These are phyloP conservation scores for Microchirus variegatus DNA, from an alignment of 2,797 vertebrate genomes.

Conservation along the genomic window DNA sequence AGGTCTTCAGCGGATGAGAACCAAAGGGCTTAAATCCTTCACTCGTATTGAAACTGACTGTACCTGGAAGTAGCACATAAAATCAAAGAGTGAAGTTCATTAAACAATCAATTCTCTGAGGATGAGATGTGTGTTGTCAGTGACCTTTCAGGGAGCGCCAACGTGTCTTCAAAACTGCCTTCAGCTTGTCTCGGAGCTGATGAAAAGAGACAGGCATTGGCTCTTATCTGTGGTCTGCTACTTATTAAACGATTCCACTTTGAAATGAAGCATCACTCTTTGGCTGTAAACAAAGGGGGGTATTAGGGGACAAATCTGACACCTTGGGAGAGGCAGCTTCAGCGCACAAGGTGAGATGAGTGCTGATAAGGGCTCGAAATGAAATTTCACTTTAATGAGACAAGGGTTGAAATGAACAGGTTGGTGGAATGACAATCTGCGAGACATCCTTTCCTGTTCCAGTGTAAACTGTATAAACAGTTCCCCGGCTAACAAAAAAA, in stretches of 20 bases:
- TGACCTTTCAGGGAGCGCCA: constrained; percentile 61
- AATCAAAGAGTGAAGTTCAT: constrained; percentile 55
- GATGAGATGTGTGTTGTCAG: constrained; percentile 43
- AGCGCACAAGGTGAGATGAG: constrained; percentile 51
- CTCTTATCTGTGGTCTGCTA: constrained; percentile 53
- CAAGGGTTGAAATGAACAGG: constrained; percentile 32
- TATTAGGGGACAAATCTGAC: constrained; percentile 60
- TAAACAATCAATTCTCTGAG: constrained; percentile 54
- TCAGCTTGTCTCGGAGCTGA: constrained; percentile 40
- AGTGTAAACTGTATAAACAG: constrained; percentile 23
- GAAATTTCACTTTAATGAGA: constrained; percentile 54
- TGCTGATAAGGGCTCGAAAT: constrained; percentile 45
- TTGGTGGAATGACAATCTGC: constrained; percentile 12
- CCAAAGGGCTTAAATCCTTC: constrained; percentile 47
- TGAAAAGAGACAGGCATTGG: constrained; percentile 40
- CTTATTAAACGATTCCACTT: constrained; percentile 71
- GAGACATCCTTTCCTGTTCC: constrained; percentile 17
- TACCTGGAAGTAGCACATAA: constrained; percentile 42
- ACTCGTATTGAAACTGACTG: constrained; percentile 40
- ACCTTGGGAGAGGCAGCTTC: constrained; percentile 35
- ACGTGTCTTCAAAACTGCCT: constrained; percentile 48
- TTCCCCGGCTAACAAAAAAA: constrained; percentile 5
- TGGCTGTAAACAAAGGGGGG: constrained; percentile 69
- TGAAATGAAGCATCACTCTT: constrained; percentile 60
- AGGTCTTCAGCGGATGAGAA: constrained; percentile 17